A percentile compares a stretch with the other conserved stretches of the same genome.
phyloP scores from a whole-genome alignment of 2,888 invertebrate species.

The Lithophane semibrunnea region DNA sequence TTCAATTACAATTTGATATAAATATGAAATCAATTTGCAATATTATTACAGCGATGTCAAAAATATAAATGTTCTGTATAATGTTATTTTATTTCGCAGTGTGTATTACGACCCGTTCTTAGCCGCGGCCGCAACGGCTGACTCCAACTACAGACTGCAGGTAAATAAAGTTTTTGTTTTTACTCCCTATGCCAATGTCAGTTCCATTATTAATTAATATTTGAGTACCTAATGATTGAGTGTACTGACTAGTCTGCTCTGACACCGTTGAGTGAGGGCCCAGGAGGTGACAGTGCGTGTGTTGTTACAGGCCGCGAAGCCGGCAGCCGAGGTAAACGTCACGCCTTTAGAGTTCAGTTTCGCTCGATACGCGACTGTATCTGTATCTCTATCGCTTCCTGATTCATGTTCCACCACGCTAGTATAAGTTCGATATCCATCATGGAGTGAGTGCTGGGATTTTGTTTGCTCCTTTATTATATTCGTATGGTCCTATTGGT shows the following conservation, averaged over 20 bases:
- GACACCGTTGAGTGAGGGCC: slow-evolving; percentile 71
- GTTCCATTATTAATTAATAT: slow-evolving; percentile 34
- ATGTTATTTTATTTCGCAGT: slow-evolving; percentile 90
- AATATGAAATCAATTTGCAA: background rate
- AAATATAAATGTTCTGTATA: slow-evolving; percentile 41
- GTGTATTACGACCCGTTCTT: slow-evolving; percentile 99
- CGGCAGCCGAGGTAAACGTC: slow-evolving; percentile 92
- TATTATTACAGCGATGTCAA: background rate
- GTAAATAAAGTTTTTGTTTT: slow-evolving; percentile 87
- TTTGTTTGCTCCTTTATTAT: slow-evolving; percentile 87
- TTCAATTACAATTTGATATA: slow-evolving; percentile 13
- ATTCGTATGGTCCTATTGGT: slow-evolving; percentile 84
- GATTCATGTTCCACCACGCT: slow-evolving; percentile 87
- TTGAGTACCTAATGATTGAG: slow-evolving; percentile 31
- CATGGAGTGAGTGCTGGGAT: slow-evolving; percentile 89
- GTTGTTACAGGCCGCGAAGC: slow-evolving; percentile 93
- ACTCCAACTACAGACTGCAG: slow-evolving; percentile 97
- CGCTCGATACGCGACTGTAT: slow-evolving; percentile 80
- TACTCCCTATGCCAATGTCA: slow-evolving; percentile 12
- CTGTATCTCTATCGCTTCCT: slow-evolving; percentile 89
- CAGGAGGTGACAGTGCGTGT: slow-evolving; percentile 84
- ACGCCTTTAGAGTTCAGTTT: slow-evolving; percentile 78
- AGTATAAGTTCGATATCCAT: slow-evolving; percentile 84
- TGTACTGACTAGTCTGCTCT: slow-evolving; percentile 37
- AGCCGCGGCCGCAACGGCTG: slow-evolving; percentile 96